Evolutionary conservation across 37 sponge, comb jelly and placozoan genomes (phyloP).

Genomic region (Petrosia ficiformis): DNA sequence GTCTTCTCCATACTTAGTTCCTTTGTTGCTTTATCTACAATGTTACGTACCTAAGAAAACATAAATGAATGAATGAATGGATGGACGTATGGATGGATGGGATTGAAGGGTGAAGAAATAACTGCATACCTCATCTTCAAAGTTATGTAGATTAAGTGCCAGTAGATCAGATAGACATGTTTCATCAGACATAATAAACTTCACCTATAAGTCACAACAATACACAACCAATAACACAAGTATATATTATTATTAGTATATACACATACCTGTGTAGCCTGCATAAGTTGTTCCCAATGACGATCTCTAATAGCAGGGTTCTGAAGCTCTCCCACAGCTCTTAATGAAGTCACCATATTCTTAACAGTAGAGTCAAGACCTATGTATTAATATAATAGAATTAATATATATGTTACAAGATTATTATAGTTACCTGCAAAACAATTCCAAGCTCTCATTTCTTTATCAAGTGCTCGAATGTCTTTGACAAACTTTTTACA

Average conservation of each 20-base stretch:
- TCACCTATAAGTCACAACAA: conserved; percentile 64
- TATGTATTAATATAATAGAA: too few relatives aligned
- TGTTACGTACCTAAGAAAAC: conserved; percentile 71
- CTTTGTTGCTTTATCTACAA: conserved; percentile 98
- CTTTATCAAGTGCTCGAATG: conserved; percentile 94
- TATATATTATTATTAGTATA: neutral
- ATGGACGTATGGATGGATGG: too few relatives aligned
- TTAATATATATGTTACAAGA: too few relatives aligned
- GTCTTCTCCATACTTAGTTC: conserved; percentile 99
- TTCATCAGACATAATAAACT: conserved; percentile 95
- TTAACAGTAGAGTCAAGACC: conserved; percentile 95
- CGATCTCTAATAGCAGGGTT: conserved; percentile 97
- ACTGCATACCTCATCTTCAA: conserved; percentile 88
- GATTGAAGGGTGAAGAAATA: too few relatives aligned
- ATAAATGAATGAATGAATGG: too few relatives aligned
- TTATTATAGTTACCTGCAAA: conserved; percentile 47
- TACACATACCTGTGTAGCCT: conserved; percentile 91
- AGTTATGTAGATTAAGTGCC: conserved; percentile 94
- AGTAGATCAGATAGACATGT: conserved; percentile 93
- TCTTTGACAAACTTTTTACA: conserved; percentile 98
- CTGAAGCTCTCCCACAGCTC: conserved; percentile 97
- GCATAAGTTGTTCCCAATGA: conserved; percentile 99
- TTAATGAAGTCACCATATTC: conserved; percentile 99
- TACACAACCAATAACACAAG: conserved; percentile 2
- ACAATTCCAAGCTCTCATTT: conserved; percentile 98